Evolutionary conservation across 2,797 vertebrate genomes (phyloP), one percentile per base, ranked within the genome.

Genomic region (Myiothlypis coronata): DNA sequence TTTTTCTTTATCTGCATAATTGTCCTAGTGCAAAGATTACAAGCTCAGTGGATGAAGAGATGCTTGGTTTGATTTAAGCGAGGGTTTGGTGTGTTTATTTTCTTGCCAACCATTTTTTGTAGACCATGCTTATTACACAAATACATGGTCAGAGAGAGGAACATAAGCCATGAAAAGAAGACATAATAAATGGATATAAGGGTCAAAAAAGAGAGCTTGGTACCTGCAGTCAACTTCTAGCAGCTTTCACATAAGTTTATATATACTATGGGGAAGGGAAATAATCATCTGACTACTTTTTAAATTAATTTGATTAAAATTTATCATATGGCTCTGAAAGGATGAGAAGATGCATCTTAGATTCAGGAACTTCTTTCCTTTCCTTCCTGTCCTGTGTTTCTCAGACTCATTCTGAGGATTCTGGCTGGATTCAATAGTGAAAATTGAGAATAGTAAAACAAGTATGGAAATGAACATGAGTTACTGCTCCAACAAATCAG

Each of bases 81-180:
- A 39, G 41, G n/a, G 27, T 41, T 83, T 37, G 14, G 12, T 41
- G 26, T 52, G 41, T 55, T 55, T 60, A 19, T 76, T 32, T 79
- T 41, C 67, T 70, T 83, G 41, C 24, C 47, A 69, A 19, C 11
- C 9, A 3, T 75, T 83, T 55, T 52, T 56, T 8, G 30, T 82
- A 68, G 26, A 27, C 32, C 20, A 11, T 46, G 39, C 8, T 37
- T 80, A 19, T 24, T 60, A 55, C 14, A 56, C 32, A 63, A 43
- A n/a, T 47, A 22, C 0, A 0, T 43, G 15, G 35, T 63, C 60
- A 46, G 60, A 63, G 47, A 65, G 22, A 12, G 61, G 30, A 59
- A 67, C 8, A 3, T 30, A 34, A 57, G 9, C 44, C 6, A 2
- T 14, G 2, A 70, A 80, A 70, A 61, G 14, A 68, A 67, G 55